Conservation (phyloP, 2,113 vertebrate genomes). For the Tor tambroides region DNA sequence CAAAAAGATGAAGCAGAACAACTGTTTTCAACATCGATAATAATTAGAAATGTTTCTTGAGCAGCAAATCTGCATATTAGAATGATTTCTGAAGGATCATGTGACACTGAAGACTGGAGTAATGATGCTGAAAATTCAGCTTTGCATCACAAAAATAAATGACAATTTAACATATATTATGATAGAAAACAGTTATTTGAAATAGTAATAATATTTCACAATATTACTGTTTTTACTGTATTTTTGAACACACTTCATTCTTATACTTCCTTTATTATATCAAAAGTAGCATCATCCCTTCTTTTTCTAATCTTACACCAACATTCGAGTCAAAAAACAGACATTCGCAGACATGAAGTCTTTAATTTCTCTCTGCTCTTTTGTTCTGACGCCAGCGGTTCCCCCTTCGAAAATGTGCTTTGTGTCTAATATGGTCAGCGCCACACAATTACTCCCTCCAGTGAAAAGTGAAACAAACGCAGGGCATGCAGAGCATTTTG, state of each 20-base stretch:
- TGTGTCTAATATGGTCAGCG: constrained; percentile 82
- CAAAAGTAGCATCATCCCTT: not conserved
- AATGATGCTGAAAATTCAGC: not conserved
- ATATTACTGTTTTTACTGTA: not conserved
- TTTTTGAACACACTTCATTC: not conserved
- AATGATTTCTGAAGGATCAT: not conserved
- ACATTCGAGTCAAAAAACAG: constrained; percentile 29
- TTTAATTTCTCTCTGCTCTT: constrained; percentile 72
- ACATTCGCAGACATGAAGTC: constrained; percentile 74
- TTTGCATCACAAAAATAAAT: not conserved
- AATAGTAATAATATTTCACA: not conserved
- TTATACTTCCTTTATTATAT: not conserved
- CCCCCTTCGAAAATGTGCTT: constrained; percentile 74
- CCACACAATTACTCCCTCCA: constrained; percentile 84
- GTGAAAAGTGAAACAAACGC: constrained; percentile 83
- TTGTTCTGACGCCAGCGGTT: constrained; percentile 70
- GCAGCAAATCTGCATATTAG: too few species aligned
- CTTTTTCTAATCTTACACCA: constrained; percentile 8
- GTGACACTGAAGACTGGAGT: not conserved
- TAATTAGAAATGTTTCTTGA: too few species aligned
- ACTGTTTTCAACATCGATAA: too few species aligned
- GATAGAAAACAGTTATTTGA: not conserved
- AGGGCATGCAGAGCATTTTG: constrained; percentile 78
- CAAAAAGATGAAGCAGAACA: too few species aligned
- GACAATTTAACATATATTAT: not conserved